Evolutionary conservation across 2,888 invertebrate species (phyloP), one percentile per base, ranked within the genome.

Genomic region (Hypena proboscidalis): DNA sequence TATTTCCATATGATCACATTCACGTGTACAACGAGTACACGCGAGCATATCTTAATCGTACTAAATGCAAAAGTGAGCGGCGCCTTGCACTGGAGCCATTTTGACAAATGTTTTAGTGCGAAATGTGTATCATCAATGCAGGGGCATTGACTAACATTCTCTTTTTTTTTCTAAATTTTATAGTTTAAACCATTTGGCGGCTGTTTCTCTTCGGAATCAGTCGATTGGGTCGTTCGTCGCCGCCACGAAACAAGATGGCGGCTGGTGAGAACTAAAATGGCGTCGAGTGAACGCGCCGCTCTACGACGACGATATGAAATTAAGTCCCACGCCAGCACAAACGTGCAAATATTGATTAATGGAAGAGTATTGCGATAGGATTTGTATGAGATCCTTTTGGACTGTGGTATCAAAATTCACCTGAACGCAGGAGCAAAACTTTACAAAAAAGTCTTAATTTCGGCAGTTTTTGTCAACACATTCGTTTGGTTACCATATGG

Each of bases 211-310:
- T 54, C 63, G 66, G 83, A 88, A 86, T 76, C 78, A 58, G 82
- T 81, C 69, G 86, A 74, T 81, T 80, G 88, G 85, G 62, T 82
- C 83, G 85, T 84, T 85, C 84, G 84, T 74, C 59, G 77, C 79
- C 79, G 82, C 85, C 85, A 80, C 74, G 23, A 17, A 43, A 61
- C 78, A 71, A 77, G 66, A 80, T 80, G 83, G 82, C 81, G 74
- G 73, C 76, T 59, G 40, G 40, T 51, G 54, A 31, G 10, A 51
- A 54, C 38, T 54, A 73, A 72, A 76, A 77, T 75, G 75, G 79
- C 78, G 83, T 69, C 81, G 63, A 57, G 60, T 67, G 67, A 51
- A 45, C 58, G 67, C 75, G 74, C 62, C 62, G 66, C 68, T 32
- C 13, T 50, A n/a, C n/a, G 40, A 52, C 61, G 39, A 61, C 63